Conservation (phyloP, 2,113 vertebrate species). For the Dissostichus mawsoni region DNA sequence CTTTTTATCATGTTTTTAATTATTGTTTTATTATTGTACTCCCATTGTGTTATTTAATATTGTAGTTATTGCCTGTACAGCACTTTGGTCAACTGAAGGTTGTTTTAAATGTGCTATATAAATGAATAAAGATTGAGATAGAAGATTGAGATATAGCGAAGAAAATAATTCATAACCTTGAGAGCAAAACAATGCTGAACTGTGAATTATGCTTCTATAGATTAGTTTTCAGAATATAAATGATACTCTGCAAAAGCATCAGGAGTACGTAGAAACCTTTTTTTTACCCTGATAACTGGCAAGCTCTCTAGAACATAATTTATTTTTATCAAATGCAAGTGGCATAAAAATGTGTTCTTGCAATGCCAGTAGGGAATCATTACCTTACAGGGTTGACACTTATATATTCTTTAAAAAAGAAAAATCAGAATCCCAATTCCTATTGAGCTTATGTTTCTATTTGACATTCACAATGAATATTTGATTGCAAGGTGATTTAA, state of each 20-base stretch:
- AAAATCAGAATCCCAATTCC: constrained; percentile 13
- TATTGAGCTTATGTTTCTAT: constrained; percentile 22
- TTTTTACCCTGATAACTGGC: background rate
- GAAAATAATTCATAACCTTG: constrained; percentile 5
- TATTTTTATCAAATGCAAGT: background rate
- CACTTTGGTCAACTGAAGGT: too few relatives aligned
- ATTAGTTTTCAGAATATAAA: background rate
- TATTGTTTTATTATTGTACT: too few relatives aligned
- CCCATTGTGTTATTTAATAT: too few relatives aligned
- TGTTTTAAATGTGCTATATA: too few relatives aligned
- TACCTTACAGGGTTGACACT: constrained; percentile 6
- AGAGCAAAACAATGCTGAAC: background rate
- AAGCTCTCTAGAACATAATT: background rate
- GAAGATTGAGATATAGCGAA: background rate
- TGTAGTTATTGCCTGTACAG: too few relatives aligned
- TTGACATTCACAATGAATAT: constrained; percentile 56
- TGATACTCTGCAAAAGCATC: background rate
- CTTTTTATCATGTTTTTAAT: too few relatives aligned
- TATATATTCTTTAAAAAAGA: constrained; percentile 19
- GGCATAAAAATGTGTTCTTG: background rate
- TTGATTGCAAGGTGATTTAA: constrained; percentile 53
- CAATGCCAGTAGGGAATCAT: background rate
- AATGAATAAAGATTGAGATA: too few relatives aligned
- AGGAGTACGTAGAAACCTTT: background rate
- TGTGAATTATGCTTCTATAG: background rate